phyloP scores from a whole-genome alignment of 2,113 vertebrate genomes.

The Tor tambroides region DNA sequence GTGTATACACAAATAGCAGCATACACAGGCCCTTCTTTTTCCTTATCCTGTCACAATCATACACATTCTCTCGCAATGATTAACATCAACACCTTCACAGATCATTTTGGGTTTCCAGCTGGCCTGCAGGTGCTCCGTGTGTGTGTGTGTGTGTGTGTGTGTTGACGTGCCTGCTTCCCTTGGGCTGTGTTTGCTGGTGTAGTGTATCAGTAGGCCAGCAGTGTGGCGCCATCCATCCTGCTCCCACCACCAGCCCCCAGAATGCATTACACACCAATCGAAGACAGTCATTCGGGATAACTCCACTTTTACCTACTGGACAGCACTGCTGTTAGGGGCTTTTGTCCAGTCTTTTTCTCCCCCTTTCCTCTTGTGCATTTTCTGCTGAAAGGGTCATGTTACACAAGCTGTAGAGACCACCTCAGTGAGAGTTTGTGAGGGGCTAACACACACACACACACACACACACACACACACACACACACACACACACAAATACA shows the following conservation, averaged over 20 bases:
- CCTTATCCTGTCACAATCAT: conserved; percentile 12
- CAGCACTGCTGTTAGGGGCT: conserved; percentile 77
- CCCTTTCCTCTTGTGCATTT: conserved; percentile 19
- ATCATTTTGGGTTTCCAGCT: conserved; percentile 26
- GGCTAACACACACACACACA: background rate
- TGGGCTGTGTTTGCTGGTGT: conserved; percentile 76
- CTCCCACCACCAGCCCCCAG: conserved; percentile 85
- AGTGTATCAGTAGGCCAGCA: conserved; percentile 93
- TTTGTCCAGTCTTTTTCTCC: conserved; percentile 68
- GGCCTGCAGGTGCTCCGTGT: conserved; percentile 45
- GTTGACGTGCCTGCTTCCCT: conserved; percentile 77
- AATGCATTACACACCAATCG: conserved; percentile 94
- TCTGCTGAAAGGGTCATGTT: conserved; percentile 18
- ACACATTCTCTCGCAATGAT: conserved; percentile 14
- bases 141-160: conserved; percentile 56
- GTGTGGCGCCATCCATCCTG: conserved; percentile 91
- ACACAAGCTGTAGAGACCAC: conserved; percentile 23
- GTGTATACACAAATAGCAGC: background rate
- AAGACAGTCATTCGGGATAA: conserved; percentile 96
- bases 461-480: background rate
- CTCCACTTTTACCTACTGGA: conserved; percentile 83
- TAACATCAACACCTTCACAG: conserved; percentile 1
- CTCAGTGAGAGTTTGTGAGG: conserved; percentile 28
- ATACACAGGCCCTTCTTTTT: background rate
- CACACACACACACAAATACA: conserved; percentile 3